Evolutionary conservation across 2,113 vertebrate species (phyloP).

Genomic region (Heptranchias perlo): DNA sequence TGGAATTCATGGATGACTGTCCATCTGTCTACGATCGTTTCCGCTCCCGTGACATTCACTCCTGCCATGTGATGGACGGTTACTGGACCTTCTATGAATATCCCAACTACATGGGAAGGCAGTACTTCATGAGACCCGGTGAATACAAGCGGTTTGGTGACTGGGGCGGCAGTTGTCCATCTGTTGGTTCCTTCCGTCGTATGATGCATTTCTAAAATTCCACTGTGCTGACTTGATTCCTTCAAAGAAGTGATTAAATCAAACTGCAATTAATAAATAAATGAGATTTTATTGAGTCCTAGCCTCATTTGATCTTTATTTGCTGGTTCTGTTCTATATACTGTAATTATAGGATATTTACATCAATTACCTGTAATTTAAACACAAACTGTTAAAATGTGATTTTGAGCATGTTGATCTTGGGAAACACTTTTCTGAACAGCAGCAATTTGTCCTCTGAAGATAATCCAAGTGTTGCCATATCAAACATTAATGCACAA

Average conservation of each 20-base stretch:
- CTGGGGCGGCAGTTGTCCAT: neutral
- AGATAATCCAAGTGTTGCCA: too few species aligned
- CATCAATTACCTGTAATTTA: too few species aligned
- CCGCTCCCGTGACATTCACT: conserved; percentile 27
- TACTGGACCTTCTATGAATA: conserved; percentile 27
- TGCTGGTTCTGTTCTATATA: neutral
- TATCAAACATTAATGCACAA: too few species aligned
- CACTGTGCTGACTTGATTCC: neutral
- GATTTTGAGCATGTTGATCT: too few species aligned
- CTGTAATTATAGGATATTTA: too few species aligned
- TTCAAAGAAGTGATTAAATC: neutral
- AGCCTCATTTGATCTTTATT: neutral
- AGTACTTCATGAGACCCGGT: neutral
- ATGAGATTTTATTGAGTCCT: neutral
- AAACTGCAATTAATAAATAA: neutral
- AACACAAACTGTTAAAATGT: too few species aligned
- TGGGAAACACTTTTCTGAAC: too few species aligned
- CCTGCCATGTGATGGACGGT: conserved; percentile 18
- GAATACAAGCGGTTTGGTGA: neutral
- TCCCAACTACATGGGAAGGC: neutral
- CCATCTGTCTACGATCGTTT: conserved; percentile 34
- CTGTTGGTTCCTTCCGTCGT: too few species aligned
- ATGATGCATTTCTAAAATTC: neutral
- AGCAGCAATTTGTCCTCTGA: too few species aligned
- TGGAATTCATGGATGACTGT: conserved; percentile 28